Evolutionary conservation across 2,888 invertebrate species (phyloP).

Genomic region (Dinocampus coccinellae): DNA sequence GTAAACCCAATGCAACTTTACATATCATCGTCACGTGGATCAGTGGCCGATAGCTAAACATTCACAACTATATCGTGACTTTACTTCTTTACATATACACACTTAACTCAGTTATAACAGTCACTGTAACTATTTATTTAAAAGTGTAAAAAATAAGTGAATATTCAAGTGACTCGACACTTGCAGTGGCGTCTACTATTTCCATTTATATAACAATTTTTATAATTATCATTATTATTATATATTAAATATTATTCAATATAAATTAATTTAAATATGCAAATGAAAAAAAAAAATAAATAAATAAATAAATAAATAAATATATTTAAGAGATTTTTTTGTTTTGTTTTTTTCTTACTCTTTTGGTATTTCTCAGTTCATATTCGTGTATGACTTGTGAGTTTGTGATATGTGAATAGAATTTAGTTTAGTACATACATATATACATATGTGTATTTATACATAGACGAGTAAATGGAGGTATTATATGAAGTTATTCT

Average conservation of each 20-base stretch:
- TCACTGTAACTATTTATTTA: not conserved
- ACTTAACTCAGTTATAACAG: not conserved
- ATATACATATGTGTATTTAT: too few relatives aligned
- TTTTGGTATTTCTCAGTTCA: too few relatives aligned
- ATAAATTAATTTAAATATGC: too few relatives aligned
- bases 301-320: not conserved
- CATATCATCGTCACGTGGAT: not conserved
- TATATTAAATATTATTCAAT: too few relatives aligned
- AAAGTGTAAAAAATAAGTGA: not conserved
- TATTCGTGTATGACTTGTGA: not conserved
- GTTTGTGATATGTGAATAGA: not conserved
- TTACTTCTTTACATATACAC: too few relatives aligned
- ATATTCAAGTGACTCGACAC: not conserved
- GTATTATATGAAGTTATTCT: conserved; percentile 59
- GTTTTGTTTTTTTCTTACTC: too few relatives aligned
- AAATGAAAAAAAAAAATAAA: not conserved
- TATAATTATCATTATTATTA: too few relatives aligned
- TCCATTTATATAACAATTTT: too few relatives aligned
- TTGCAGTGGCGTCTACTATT: not conserved
- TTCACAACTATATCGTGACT: not conserved
- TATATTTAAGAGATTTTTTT: not conserved
- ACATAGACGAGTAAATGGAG: conserved; percentile 54
- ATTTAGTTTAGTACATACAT: too few relatives aligned
- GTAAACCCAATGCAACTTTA: not conserved
- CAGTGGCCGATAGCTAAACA: not conserved